phyloP scores from a whole-genome alignment of 2,113 vertebrate genomes.

The Fregetta grallaria region DNA sequence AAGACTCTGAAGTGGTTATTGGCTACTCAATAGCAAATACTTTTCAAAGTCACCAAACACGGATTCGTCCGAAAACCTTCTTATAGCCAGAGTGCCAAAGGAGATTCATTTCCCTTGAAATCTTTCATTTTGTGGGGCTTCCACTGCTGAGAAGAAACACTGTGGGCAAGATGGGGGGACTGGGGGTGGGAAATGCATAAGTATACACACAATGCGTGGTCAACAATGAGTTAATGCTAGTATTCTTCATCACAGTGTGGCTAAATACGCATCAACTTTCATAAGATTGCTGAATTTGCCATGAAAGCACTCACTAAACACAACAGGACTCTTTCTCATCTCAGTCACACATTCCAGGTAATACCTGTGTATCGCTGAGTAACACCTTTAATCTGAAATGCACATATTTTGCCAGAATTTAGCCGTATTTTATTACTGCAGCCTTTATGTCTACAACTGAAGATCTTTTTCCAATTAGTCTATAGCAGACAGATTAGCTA shows the following conservation, averaged over 20 bases:
- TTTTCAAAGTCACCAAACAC: fast-evolving
- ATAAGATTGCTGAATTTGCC: neutral
- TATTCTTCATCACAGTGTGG: neutral
- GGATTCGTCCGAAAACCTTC: neutral
- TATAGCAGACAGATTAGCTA: neutral
- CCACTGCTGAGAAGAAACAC: neutral
- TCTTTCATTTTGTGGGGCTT: neutral
- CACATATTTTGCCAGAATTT: neutral
- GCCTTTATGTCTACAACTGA: neutral
- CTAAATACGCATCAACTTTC: neutral
- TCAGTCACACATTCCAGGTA: neutral
- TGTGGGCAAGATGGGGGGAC: fast-evolving
- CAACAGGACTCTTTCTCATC: neutral
- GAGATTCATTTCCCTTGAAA: neutral
- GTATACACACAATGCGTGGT: fast-evolving
- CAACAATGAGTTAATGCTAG: neutral
- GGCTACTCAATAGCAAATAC: neutral
- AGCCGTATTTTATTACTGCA: neutral
- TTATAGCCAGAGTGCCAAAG: neutral
- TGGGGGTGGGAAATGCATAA: neutral
- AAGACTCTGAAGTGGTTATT: neutral
- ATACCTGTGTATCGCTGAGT: neutral
- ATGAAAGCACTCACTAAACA: neutral
- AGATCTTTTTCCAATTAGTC: neutral
- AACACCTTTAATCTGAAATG: neutral